Base-by-base conservation (phyloP, 2,113 vertebrate genomes). In the Xenotilapia caudafasciata region DNA sequence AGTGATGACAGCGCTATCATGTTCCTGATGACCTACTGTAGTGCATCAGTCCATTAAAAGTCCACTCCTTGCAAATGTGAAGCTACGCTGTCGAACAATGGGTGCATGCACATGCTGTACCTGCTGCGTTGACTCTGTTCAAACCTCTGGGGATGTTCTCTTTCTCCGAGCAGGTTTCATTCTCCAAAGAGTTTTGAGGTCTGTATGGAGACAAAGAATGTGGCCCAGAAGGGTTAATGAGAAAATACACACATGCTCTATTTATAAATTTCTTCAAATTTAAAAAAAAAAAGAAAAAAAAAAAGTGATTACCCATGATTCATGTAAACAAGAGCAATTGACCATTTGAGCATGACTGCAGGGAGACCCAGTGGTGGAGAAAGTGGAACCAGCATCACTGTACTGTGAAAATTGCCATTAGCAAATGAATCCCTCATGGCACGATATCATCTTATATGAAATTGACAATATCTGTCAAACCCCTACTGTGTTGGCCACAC, bases 71-170 rank as follows among this genome's bases (percentile, higher is more conserved):
- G 84, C 93, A 93, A 90, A 94, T 92, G 86, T 93, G 83, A 88
- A 85, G 79, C 90, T 75, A 77, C 80, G 49, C 28, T 83, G 33
- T 49, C 5, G 62, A 85, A 56, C 51, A 51, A 81, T 11, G 42
- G 23, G 73, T 49, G 45, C 26, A 49, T 75, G 42, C 42, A 65
- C 49, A 28, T 17, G 12, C 33, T 77, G 28, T 93, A 97, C 96
- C 96, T 95, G 95, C 96, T 90, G 91, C 79, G 70, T 97, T 97
- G 89, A 97, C 94, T 95, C 90, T 95, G 89, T 94, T 88, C 49
- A 96, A 90, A 28, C 96, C 96, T 90, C 87, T 95, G 9, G 92
- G 95, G 89, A 90, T 10, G 82, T 84, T 94, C 86, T 94, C 94
- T 79, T 90, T 92, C 70, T 84, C 91, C 2, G 5, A 42, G 65